Evolutionary conservation across 2,113 vertebrate genomes (phyloP), one percentile per base, ranked within the genome.

Genomic region (Poecile atricapillus): DNA sequence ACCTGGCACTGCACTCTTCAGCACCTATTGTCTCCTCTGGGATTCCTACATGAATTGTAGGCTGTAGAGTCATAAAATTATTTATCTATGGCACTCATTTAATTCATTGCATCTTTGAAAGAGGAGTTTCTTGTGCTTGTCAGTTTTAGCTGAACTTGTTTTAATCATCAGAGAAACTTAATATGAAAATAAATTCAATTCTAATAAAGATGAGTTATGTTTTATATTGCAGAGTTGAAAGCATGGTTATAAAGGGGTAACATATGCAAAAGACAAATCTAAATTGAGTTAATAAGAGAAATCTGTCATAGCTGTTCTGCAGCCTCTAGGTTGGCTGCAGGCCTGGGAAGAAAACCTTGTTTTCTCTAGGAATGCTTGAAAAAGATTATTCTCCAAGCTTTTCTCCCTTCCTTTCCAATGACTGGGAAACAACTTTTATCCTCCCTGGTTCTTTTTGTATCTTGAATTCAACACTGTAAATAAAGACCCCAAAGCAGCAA

Each of bases 111-210:
- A 1, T n/a, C 37, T 70, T 68, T 76, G 78, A 83, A 83, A 76
- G 62, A 59, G 35, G 52, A 71, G 52, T 76, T 88, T 85, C 67
- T 90, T 50, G 8, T 47, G 41, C 44, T 76, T 88, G 30, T 80
- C 79, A 28, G 13, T 83, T 88, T 88, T 76, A 69, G 58, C 59
- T 88, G 70, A 76, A 84, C 23, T 79, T 1, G 3, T 75, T 87
- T 93, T 75, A 90, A 60, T 82, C 28, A 83, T 75, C 35, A 47
- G 75, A 83, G 70, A 52, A 85, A 50, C 39, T 76, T 85, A 85
- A 82, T 68, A n/a, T 41, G 69, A 93, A 87, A 93, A 81, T 65
- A 79, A 87, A 90, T 92, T 90, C 85, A 67, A 68, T 86, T 91
- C 44, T 86, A 86, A 63, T 84, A 58, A 79, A 87, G 41, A 30